Evolutionary conservation across 2,888 invertebrate species (phyloP).

Genomic region (Ganaspis brasiliensis): DNA sequence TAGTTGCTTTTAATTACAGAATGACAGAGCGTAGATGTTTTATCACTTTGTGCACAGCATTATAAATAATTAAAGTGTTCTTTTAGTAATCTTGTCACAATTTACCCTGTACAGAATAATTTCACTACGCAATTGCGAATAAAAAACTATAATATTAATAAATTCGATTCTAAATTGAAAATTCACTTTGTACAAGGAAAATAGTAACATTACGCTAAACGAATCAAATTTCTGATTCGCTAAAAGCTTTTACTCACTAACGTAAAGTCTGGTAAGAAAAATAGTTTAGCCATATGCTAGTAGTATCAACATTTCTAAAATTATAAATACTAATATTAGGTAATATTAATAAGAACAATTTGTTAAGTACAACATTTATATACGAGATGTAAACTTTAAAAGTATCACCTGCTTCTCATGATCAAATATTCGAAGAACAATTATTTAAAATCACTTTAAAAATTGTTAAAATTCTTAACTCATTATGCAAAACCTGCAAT

Average conservation of each 20-base stretch:
- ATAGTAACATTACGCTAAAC: not conserved
- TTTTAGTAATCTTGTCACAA: conserved; percentile 21
- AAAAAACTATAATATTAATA: conserved; percentile 4
- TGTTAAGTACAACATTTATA: conserved; percentile 57
- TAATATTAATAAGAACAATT: conserved; percentile 43
- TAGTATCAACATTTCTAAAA: conserved; percentile 25
- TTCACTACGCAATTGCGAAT: conserved; percentile 6
- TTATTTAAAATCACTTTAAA: conserved; percentile 10
- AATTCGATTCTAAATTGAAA: conserved; percentile 3
- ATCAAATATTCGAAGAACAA: conserved; percentile 31
- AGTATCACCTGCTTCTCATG: conserved; percentile 9
- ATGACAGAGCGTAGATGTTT: conserved; percentile 25
- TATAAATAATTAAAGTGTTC: conserved; percentile 32
- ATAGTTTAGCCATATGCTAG: conserved; percentile 38
- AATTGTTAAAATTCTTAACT: conserved; percentile 1
- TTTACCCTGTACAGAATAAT: not conserved
- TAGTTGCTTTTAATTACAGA: conserved; percentile 22
- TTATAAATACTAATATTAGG: conserved; percentile 40
- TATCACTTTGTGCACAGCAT: conserved; percentile 22
- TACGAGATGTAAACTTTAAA: conserved; percentile 34
- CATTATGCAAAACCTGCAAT: not conserved
- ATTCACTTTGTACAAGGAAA: conserved; percentile 1
- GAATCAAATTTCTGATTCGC: not conserved
- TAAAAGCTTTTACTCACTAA: conserved; percentile 33
- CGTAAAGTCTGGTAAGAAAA: conserved; percentile 40